Evolutionary conservation across 1,140 invertebrate species (phyloP).

Genomic region (Lepidotrigona ventralis): DNA sequence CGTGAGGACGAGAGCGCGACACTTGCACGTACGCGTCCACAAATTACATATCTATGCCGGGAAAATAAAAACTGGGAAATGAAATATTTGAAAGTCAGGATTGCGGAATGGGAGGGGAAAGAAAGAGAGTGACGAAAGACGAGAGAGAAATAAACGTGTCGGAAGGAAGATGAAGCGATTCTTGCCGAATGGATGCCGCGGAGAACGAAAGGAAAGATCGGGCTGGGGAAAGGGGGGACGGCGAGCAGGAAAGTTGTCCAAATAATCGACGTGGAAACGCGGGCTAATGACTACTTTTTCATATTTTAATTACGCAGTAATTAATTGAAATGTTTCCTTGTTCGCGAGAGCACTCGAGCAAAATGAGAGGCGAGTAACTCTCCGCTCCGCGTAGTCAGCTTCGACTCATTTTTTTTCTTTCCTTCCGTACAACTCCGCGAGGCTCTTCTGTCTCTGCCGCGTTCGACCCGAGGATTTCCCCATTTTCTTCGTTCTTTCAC

Average conservation of each 20-base stretch:
- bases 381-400: constrained; percentile 27
- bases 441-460: constrained; percentile 7
- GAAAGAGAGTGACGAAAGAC: background rate
- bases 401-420: constrained; percentile 32
- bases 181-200: constrained; percentile 20
- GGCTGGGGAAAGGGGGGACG: background rate
- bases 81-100: constrained; percentile 40
- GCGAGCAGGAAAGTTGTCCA: constrained; percentile 45
- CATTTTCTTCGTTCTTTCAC: constrained; percentile 29
- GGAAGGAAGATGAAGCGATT: constrained; percentile 24
- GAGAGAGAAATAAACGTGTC: constrained; percentile 4
- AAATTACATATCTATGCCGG: constrained; percentile 49
- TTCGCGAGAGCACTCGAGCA: constrained; percentile 60
- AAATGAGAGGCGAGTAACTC: constrained; percentile 63
- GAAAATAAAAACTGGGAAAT: constrained; percentile 29
- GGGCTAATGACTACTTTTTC: constrained; percentile 73
- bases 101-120: background rate
- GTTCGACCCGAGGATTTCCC: constrained; percentile 16
- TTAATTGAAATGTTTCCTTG: constrained; percentile 71
- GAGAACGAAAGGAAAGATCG: constrained; percentile 35
- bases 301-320: constrained; percentile 74
- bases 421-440: background rate
- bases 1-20: constrained; percentile 35
- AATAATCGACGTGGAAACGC: constrained; percentile 69
- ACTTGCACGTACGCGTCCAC: constrained; percentile 5